Base-by-base conservation (phyloP, 2,797 vertebrate genomes). In the Mallotus villosus region DNA sequence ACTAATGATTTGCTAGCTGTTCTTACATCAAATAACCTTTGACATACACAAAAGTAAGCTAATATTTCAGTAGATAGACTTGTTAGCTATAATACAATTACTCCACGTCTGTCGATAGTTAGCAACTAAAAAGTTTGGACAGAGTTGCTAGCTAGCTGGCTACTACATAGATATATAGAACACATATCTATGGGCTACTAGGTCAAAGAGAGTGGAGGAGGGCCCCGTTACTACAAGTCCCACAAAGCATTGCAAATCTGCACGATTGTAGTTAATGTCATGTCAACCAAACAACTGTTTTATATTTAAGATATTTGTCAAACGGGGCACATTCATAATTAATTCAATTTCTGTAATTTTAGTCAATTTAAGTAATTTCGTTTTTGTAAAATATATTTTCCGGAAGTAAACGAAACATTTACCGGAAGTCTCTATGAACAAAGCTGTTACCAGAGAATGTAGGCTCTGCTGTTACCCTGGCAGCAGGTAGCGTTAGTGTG, bases 401-500 rank as follows among this genome's bases (percentile, higher is more conserved):
- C 19, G 16, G 16, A 55, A 17, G 51, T 17, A 17, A n/a, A 16
- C 16, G 0, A 17, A 55, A 55, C 19, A 22, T 63, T 63, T 19
- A 51, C 64, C 11, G 37, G 22, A 46, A 51, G 22, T 17, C 4
- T 25, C 4, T 12, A 21, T 19, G 21, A 59, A 22, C 29, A 58
- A 32, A 61, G 55, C 57, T 2, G 67, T 37, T 57, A 16, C 51
- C 78, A n/a, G n/a, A n/a, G n/a, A n/a, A n/a, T n/a, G n/a, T n/a
- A n/a, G n/a, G n/a, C n/a, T n/a, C n/a, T n/a, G 55, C 57, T 2
- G 67, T 37, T 57, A 16, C 51, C 78, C 0, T 65, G 75, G 75
- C 65, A 85, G 71, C 79, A n/a, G 11, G 11, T 41, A 46, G 51
- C n/a, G 75, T 68, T 41, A 46, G 51, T 29, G 75, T 68, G 22